Percentiles rank a stretch among this genome's conserved stretches.
Conservation (phyloP, 1,140 invertebrate species). For the Riptortus pedestris region DNA sequence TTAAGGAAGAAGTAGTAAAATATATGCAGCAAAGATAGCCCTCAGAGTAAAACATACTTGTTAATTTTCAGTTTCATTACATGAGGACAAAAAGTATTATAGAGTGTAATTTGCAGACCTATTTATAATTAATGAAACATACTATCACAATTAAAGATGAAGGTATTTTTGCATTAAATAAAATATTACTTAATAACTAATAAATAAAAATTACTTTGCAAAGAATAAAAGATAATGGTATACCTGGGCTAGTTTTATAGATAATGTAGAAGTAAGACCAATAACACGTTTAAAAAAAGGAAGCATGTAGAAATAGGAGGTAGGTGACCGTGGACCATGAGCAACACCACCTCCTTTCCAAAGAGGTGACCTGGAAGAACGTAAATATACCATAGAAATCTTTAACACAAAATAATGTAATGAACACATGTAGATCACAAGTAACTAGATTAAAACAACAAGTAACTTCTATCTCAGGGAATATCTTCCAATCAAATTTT, state of each 20-base stretch:
- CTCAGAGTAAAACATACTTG: too few relatives aligned
- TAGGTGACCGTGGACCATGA: constrained; percentile 82
- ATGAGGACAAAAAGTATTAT: too few relatives aligned
- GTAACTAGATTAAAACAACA: too few relatives aligned
- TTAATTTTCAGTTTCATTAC: too few relatives aligned
- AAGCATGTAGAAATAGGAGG: constrained; percentile 86
- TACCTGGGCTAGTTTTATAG: constrained; percentile 78
- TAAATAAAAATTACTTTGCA: neutral
- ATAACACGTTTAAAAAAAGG: constrained; percentile 58
- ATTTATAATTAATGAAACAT: neutral
- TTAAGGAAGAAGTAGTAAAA: too few relatives aligned
- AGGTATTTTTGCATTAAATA: too few relatives aligned
- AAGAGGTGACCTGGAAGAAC: constrained; percentile 59
- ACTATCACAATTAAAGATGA: too few relatives aligned
- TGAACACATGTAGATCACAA: too few relatives aligned
- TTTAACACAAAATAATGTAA: neutral
- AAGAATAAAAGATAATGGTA: neutral
- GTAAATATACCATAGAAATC: neutral
- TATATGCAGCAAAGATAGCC: too few relatives aligned
- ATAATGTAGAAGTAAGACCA: constrained; percentile 72
- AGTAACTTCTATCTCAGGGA: too few relatives aligned
- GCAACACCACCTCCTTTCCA: constrained; percentile 62
- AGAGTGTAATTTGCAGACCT: too few relatives aligned
- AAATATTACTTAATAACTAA: neutral
- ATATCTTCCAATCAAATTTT: too few relatives aligned